Evolutionary conservation across 2,888 invertebrate species (phyloP).

Genomic region (Caenorhabditis becei): DNA sequence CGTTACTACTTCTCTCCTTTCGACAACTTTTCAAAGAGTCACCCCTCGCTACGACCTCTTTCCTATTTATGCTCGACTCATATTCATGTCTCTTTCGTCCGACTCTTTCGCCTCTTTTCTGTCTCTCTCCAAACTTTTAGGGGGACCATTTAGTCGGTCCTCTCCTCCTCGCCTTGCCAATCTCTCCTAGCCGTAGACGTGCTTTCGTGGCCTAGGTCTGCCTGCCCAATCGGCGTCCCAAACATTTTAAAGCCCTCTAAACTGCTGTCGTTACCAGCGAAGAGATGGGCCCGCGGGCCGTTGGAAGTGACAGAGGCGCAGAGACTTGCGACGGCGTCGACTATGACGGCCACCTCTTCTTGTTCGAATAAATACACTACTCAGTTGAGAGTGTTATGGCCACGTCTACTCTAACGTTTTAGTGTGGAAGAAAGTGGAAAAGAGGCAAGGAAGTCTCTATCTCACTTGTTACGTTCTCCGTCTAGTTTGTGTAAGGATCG

Average conservation of each 20-base stretch:
- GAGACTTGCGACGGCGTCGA: constrained; percentile 28
- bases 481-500: constrained; percentile 9
- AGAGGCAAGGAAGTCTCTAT: neutral
- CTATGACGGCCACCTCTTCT: constrained; percentile 45
- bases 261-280: constrained; percentile 54
- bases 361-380: constrained; percentile 54
- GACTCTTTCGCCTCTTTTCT: neutral
- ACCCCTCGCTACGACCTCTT: constrained; percentile 9
- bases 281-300: constrained; percentile 6
- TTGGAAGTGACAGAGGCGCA: constrained; percentile 31
- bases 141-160: constrained; percentile 32
- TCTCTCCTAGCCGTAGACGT: constrained; percentile 8
- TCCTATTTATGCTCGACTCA: constrained; percentile 37
- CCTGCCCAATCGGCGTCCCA: constrained; percentile 31
- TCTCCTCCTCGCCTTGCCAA: neutral
- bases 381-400: constrained; percentile 53
- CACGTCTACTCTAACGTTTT: constrained; percentile 50
- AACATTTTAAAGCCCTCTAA: constrained; percentile 60
- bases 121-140: constrained; percentile 29
- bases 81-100: constrained; percentile 38
- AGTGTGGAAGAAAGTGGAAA: constrained; percentile 21
- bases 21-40: constrained; percentile 19
- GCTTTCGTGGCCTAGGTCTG: constrained; percentile 2
- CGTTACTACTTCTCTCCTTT: neutral
- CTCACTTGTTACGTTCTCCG: neutral